Evolutionary conservation across 2,113 vertebrate species (phyloP).

Genomic region (Amphiprion ocellaris): DNA sequence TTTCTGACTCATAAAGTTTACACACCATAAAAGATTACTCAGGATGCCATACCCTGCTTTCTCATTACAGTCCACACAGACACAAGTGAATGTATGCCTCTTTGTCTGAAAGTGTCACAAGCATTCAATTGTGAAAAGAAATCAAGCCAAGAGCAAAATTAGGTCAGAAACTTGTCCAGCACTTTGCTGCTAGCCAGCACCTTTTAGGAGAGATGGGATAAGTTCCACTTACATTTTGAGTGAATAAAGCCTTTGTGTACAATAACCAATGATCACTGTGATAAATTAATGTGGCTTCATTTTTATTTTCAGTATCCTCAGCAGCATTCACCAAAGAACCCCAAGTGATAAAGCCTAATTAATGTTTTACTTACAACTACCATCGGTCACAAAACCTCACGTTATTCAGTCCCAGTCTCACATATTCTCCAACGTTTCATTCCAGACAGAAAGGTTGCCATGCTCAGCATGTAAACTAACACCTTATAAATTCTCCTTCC

Average conservation of each 20-base stretch:
- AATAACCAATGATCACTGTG: background rate
- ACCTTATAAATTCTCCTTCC: constrained; percentile 56
- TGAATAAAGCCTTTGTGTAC: background rate
- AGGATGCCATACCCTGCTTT: constrained; percentile 28
- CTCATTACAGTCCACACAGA: constrained; percentile 44
- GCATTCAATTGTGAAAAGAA: constrained; percentile 44
- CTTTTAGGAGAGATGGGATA: constrained; percentile 6
- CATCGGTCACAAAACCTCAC: background rate
- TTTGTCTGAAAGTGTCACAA: constrained; percentile 62
- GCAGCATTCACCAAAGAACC: background rate
- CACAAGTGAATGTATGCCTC: constrained; percentile 45
- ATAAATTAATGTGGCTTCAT: background rate
- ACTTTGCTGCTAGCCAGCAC: constrained; percentile 11
- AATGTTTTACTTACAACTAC: background rate
- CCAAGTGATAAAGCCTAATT: background rate
- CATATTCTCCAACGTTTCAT: constrained; percentile 33
- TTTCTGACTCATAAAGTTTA: constrained; percentile 1
- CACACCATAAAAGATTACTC: constrained; percentile 21
- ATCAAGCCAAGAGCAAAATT: constrained; percentile 60
- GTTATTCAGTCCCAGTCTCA: constrained; percentile 13
- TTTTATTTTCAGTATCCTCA: background rate
- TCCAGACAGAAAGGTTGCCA: constrained; percentile 45
- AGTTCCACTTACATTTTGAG: background rate
- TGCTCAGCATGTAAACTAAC: constrained; percentile 60
- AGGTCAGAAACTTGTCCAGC: constrained; percentile 51